Conservation (phyloP, 2,888 invertebrate genomes). For the Alviniconcha strummeri region DNA sequence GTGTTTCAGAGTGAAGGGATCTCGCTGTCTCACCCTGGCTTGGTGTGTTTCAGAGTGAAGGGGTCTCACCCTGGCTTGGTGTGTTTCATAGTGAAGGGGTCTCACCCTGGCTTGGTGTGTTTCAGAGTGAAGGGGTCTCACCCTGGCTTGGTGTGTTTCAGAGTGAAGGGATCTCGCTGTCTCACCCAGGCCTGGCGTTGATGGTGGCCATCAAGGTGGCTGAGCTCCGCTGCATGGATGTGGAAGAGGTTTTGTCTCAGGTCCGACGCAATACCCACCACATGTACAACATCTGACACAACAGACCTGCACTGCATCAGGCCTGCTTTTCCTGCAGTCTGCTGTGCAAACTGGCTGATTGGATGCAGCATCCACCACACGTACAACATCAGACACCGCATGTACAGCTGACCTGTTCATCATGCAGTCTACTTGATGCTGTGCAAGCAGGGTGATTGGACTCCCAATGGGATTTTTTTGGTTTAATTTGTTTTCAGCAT, state of each 20-base stretch:
- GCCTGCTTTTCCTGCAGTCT: not conserved
- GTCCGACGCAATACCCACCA: slow-evolving; percentile 66
- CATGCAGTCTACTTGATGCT: too few species aligned
- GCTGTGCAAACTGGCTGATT: too few species aligned
- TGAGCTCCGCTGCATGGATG: slow-evolving; percentile 54
- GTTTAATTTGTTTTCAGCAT: too few species aligned
- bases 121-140: not conserved
- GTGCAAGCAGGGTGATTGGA: too few species aligned
- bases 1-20: not conserved
- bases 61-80: not conserved
- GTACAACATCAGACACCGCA: too few species aligned
- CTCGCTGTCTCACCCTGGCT: not conserved
- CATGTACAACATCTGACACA: slow-evolving; percentile 63
- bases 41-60: not conserved
- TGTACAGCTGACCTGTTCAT: too few species aligned
- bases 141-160: slow-evolving; percentile 27
- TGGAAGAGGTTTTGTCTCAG: slow-evolving; percentile 63
- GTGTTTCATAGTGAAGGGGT: not conserved
- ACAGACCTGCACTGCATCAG: too few species aligned
- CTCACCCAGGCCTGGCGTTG: slow-evolving; percentile 73
- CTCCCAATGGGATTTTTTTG: too few species aligned
- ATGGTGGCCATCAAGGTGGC: slow-evolving; percentile 73
- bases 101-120: not conserved
- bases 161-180: slow-evolving; percentile 50
- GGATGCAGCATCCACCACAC: too few species aligned